These are phyloP conservation scores for Catalaphyllia jardinei DNA, from an alignment of 64 coral and sea anemone species.

Conservation along the genomic window DNA sequence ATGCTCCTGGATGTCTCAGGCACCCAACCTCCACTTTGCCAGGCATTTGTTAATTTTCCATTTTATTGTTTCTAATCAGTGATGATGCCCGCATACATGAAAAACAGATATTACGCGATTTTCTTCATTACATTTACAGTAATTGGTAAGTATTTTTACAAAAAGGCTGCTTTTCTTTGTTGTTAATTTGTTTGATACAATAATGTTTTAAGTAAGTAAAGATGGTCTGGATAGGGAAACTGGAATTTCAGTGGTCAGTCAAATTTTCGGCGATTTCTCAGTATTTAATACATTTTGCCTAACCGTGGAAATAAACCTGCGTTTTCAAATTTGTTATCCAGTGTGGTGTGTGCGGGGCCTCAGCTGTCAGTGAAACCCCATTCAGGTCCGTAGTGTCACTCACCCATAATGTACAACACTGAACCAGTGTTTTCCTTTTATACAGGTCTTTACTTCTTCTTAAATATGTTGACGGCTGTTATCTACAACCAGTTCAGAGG, in stretches of 20 bases:
- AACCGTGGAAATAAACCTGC: too few species aligned
- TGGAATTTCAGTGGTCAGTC: too few species aligned
- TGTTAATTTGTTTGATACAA: too few species aligned
- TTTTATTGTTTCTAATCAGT: slow-evolving; percentile 61
- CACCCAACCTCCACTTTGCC: too few species aligned
- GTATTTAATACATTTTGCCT: neutral
- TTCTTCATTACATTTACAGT: slow-evolving; percentile 89
- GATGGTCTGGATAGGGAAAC: too few species aligned
- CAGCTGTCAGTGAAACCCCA: too few species aligned
- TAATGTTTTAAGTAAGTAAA: too few species aligned
- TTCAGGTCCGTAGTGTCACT: too few species aligned
- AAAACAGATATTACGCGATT: slow-evolving; percentile 88
- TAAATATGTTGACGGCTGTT: slow-evolving; percentile 95
- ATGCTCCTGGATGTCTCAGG: neutral
- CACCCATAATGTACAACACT: neutral
- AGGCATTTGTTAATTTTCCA: neutral
- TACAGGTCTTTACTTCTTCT: slow-evolving; percentile 93
- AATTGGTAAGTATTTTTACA: slow-evolving; percentile 71
- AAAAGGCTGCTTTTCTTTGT: neutral
- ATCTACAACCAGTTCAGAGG: slow-evolving; percentile 98
- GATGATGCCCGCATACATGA: slow-evolving; percentile 97
- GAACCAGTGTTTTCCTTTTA: neutral
- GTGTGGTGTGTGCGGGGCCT: too few species aligned
- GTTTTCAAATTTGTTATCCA: too few species aligned
- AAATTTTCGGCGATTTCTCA: neutral